phyloP scores from a whole-genome alignment of 2,888 invertebrate species.

The Ypsolopha scabrella region DNA sequence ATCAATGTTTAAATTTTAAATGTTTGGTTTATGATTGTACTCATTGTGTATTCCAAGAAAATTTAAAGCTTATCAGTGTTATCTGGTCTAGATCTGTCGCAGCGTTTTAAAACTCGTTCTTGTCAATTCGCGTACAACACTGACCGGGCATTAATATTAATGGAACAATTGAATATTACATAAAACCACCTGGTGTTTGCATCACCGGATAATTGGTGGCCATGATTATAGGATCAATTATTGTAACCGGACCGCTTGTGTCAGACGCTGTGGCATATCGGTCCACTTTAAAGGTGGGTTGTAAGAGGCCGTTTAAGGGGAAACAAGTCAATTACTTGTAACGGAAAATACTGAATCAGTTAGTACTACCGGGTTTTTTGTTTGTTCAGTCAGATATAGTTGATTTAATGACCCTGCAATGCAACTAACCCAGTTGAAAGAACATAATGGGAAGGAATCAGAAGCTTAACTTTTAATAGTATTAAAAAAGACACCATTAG shows the following conservation, averaged over 20 bases:
- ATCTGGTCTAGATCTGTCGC: constrained; percentile 3
- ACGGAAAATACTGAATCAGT: no score
- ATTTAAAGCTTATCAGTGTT: background rate
- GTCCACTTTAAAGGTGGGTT: background rate
- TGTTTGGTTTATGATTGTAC: background rate
- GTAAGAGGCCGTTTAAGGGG: no score
- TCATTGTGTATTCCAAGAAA: background rate
- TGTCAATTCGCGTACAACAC: background rate
- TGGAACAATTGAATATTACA: constrained; percentile 36
- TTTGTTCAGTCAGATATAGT: no score
- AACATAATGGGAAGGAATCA: no score
- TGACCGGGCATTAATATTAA: constrained; percentile 27
- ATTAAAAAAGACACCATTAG: no score
- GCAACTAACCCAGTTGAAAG: no score
- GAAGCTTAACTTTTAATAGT: no score
- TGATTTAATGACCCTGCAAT: no score
- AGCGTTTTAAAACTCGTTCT: constrained; percentile 1
- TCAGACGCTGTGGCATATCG: background rate
- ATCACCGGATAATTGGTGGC: constrained; percentile 33
- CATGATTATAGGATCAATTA: constrained; percentile 4
- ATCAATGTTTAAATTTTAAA: background rate
- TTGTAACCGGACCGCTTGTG: background rate
- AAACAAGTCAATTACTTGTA: no score
- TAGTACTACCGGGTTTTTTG: no score
- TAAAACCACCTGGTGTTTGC: constrained; percentile 47